Evolutionary conservation across 2,113 vertebrate genomes (phyloP).

Genomic region (Megaleporinus macrocephalus): DNA sequence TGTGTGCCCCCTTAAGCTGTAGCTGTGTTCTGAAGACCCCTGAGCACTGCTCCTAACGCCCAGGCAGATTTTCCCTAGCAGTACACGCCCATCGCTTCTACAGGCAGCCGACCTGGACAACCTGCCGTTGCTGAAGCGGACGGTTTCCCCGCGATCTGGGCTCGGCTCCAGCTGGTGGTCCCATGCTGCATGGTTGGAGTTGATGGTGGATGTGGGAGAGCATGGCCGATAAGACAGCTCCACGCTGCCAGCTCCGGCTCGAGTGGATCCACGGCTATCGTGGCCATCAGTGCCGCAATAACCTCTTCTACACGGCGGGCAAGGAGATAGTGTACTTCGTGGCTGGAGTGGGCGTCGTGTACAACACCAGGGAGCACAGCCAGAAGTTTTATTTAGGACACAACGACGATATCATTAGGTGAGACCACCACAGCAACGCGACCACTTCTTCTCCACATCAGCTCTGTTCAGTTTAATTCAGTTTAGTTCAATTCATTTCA

Average conservation of each 20-base stretch:
- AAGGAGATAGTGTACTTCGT: constrained; percentile 98
- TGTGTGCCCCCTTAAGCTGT: neutral
- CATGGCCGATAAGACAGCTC: constrained; percentile 95
- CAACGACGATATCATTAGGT: constrained; percentile 99
- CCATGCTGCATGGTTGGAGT: constrained; percentile 35
- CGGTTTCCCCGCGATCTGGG: neutral
- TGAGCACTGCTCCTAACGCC: neutral
- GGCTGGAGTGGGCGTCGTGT: constrained; percentile 96
- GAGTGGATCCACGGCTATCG: constrained; percentile 98
- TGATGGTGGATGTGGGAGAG: constrained; percentile 4
- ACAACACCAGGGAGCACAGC: constrained; percentile 94
- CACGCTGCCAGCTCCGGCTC: constrained; percentile 90
- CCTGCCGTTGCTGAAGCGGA: neutral
- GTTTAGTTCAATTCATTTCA: too few relatives aligned
- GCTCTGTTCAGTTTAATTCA: too few relatives aligned
- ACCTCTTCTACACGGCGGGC: constrained; percentile 95
- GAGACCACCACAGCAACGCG: constrained; percentile 52
- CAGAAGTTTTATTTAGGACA: constrained; percentile 99
- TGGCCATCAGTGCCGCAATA: constrained; percentile 98
- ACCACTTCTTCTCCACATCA: neutral
- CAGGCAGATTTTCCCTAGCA: neutral
- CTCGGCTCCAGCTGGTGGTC: neutral
- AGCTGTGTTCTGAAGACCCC: neutral
- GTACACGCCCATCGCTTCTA: neutral
- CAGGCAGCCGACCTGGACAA: neutral